phyloP scores from a whole-genome alignment of 2,888 invertebrate genomes.

The Hirtodrosophila alboralis region DNA sequence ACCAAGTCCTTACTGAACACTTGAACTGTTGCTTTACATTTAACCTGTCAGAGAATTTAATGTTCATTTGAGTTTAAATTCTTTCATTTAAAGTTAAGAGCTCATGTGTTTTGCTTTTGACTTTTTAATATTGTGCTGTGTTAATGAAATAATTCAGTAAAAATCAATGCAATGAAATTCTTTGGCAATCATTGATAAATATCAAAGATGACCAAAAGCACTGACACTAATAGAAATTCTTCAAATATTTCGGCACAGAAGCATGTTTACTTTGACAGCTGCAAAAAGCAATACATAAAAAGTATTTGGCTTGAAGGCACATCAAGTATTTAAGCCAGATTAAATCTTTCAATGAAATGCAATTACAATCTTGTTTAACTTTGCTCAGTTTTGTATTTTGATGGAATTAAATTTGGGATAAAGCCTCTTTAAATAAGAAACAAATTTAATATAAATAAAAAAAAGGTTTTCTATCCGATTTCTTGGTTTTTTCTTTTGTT shows the following conservation, averaged over 20 bases:
- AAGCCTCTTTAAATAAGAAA: too few species aligned
- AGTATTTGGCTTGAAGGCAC: too few species aligned
- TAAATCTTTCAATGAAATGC: too few species aligned
- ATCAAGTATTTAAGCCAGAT: too few species aligned
- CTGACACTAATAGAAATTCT: conserved; percentile 18
- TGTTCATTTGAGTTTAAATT: too few species aligned
- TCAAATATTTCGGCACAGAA: not conserved
- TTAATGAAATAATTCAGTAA: conserved; percentile 27
- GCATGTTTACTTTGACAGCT: not conserved
- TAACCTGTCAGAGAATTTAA: conserved; percentile 16
- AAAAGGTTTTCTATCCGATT: not conserved
- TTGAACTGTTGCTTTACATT: not conserved
- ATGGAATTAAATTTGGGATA: too few species aligned
- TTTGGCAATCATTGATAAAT: conserved; percentile 6
- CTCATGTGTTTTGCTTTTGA: conserved; percentile 11
- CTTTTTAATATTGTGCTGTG: conserved; percentile 17
- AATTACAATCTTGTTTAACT: too few species aligned
- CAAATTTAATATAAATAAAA: too few species aligned
- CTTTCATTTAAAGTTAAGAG: too few species aligned
- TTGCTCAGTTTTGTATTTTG: too few species aligned
- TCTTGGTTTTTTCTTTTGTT: conserved; percentile 8
- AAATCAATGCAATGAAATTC: conserved; percentile 53
- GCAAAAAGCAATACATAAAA: too few species aligned
- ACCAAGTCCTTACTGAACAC: conserved; percentile 2
- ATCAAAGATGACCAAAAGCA: conserved; percentile 1